These are phyloP conservation scores for Labeo calbasu DNA, from an alignment of 2,797 vertebrate species.

Conservation along the genomic window DNA sequence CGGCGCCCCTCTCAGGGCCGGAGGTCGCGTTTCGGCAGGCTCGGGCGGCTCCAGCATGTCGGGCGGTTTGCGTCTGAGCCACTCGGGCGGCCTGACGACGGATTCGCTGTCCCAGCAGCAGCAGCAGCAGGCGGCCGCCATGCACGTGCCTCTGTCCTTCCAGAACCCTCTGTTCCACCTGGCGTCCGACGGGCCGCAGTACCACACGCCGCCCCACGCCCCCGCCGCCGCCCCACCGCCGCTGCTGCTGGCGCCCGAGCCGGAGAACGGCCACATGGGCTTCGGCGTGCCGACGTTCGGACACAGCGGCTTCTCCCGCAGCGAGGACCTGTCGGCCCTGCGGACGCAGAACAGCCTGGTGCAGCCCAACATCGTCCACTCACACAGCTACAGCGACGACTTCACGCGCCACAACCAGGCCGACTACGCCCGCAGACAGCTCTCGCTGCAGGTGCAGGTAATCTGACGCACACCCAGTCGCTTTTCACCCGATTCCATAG, in stretches of 20 bases:
- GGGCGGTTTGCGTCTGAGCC: conserved; percentile 85
- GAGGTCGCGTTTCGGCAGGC: conserved; percentile 80
- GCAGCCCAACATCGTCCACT: conserved; percentile 90
- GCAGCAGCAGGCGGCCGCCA: conserved; percentile 81
- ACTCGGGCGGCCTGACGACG: conserved; percentile 89
- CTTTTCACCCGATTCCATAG: no score
- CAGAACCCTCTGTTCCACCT: conserved; percentile 97
- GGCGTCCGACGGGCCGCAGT: conserved; percentile 88
- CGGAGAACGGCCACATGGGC: conserved; percentile 83
- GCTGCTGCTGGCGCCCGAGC: conserved; percentile 83
- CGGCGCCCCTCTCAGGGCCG: conserved; percentile 86
- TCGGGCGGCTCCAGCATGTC: conserved; percentile 86
- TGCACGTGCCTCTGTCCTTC: conserved; percentile 93
- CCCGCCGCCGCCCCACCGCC: conserved; percentile 70
- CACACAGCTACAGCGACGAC: conserved; percentile 97
- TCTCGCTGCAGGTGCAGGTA: conserved; percentile 90
- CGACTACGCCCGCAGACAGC: conserved; percentile 89
- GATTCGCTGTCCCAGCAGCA: conserved; percentile 92
- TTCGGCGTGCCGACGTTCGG: conserved; percentile 82
- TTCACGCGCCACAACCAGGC: conserved; percentile 91
- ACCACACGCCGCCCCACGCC: conserved; percentile 61
- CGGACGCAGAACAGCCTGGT: conserved; percentile 83
- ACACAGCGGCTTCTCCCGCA: conserved; percentile 93
- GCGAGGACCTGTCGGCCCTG: conserved; percentile 89
- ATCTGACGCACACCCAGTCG: not conserved